Evolutionary conservation across 1,140 invertebrate genomes (phyloP), one percentile per base, ranked within the genome.

Genomic region (Drosophila arawakana): DNA sequence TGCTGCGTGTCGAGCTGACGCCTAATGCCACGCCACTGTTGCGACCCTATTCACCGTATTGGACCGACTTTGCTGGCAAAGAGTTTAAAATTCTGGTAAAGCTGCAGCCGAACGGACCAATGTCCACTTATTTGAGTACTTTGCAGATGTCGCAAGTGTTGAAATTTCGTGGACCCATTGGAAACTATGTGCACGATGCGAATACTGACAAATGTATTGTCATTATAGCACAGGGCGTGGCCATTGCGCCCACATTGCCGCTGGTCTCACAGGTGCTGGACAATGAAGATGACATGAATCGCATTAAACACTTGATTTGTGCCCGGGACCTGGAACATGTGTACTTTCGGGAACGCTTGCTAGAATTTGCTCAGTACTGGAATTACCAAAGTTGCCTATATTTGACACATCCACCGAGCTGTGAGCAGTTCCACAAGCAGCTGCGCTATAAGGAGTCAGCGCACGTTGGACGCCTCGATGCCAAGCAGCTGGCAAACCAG

Each of bases 71-170:
- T 34, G 39, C 37, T 7, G 35, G 55, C 9, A 79, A 76, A 41
- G 72, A 91, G 66, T 91, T 92, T 25, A 81, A 90, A 61, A 88
- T 92, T 35, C 34, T 92, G 30, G 85, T 92, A 1, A 92, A 92
- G 57, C 60, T 92, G 21, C 61, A 74, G 50, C 59, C 71, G 1
- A 47, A 50, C 11, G 91, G 91, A 9, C 47, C 52, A 6, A 92
- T 92, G 91, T 90, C 91, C 0, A 30, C 47, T 11, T 76, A 70
- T 46, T 57, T 92, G 41, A 11, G 49, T 3, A 11, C 39, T 0
- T 8, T 90, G 18, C 46, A 60, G 21, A 44, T 59, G 9, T 49
- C 67, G 37, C 79, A 91, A 49, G 35, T 68, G n/a, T 73, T 91
- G 6, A 72, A 90, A 39, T 92, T 91, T 66, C 85, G 88, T 2